Conservation (phyloP, 2,113 vertebrate genomes). For the Rhinolophus sinicus region DNA sequence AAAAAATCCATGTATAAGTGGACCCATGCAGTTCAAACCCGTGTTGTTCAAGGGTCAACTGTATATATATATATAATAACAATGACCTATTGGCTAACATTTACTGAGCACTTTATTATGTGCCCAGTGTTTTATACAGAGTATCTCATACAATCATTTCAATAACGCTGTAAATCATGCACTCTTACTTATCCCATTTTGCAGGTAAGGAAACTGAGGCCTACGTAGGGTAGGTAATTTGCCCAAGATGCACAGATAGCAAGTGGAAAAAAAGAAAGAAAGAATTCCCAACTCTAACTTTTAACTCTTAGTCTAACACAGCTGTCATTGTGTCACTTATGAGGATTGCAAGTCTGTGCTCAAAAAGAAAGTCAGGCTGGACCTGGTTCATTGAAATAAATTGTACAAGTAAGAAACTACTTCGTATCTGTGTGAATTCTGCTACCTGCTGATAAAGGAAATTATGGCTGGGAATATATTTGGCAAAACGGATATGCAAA, state of each 20-base stretch:
- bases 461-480: neutral
- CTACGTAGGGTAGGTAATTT: neutral
- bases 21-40: neutral
- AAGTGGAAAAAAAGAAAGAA: neutral
- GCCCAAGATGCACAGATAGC: neutral
- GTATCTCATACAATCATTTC: neutral
- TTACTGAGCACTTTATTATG: neutral
- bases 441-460: conserved; percentile 58
- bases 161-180: neutral
- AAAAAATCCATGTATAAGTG: too few species aligned
- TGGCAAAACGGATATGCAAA: neutral
- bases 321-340: neutral
- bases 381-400: neutral
- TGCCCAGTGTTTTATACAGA: neutral
- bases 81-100: neutral
- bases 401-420: neutral
- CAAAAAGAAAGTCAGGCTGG: neutral
- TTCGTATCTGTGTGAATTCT: neutral
- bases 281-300: neutral
- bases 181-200: neutral
- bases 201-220: neutral
- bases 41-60: neutral
- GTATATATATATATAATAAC: neutral
- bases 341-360: neutral
- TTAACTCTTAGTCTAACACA: neutral